Evolutionary conservation across 1,140 invertebrate species (phyloP).

Genomic region (Heterodera carotae): DNA sequence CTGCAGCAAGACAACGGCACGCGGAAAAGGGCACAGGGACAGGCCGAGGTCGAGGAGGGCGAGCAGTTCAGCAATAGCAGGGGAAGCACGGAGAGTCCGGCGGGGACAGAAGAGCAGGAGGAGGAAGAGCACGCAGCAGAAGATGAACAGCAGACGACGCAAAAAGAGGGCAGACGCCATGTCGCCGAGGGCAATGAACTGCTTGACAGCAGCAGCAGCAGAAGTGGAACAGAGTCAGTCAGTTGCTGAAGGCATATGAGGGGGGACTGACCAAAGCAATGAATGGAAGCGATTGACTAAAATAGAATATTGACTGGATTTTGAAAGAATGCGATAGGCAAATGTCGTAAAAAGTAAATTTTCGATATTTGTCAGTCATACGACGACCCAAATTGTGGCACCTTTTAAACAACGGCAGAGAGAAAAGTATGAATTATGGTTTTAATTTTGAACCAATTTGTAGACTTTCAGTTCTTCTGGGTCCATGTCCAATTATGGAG

Average conservation of each 20-base stretch:
- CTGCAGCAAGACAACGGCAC: slow-evolving; percentile 1
- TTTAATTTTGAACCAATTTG: too few relatives aligned
- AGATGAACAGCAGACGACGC: not conserved
- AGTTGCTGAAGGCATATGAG: too few relatives aligned
- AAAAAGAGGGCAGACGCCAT: not conserved
- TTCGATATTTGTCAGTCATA: not conserved
- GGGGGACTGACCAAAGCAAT: too few relatives aligned
- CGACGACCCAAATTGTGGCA: not conserved
- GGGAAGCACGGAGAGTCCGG: slow-evolving; percentile 22
- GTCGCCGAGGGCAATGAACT: too few relatives aligned
- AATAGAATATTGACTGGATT: too few relatives aligned
- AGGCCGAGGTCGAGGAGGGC: slow-evolving; percentile 2
- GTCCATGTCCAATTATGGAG: not conserved
- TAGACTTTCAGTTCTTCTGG: not conserved
- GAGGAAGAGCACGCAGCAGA: not conserved
- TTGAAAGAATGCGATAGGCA: too few relatives aligned
- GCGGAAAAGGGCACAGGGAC: not conserved
- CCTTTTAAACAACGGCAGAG: not conserved
- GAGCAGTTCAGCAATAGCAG: slow-evolving; percentile 1
- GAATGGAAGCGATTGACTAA: too few relatives aligned
- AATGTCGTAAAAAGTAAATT: too few relatives aligned
- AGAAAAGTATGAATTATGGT: not conserved
- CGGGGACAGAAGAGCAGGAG: not conserved
- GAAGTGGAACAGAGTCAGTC: not conserved
- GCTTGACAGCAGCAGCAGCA: too few relatives aligned